Conservation (phyloP, 1,140 invertebrate genomes). For the Drosophila gunungcola region DNA sequence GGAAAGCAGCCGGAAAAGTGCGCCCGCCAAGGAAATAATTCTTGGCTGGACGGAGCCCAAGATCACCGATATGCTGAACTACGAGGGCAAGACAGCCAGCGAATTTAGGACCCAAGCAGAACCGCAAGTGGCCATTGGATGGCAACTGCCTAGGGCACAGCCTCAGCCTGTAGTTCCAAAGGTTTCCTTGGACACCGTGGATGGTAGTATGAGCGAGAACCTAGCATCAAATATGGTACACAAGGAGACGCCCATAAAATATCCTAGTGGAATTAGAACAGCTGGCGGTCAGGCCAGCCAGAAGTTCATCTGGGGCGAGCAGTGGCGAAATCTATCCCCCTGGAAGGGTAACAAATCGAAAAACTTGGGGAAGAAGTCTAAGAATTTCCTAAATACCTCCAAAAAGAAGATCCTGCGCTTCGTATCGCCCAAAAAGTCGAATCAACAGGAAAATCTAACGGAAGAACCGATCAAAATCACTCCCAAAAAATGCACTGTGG, state of each 20-base stretch:
- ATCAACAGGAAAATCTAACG: constrained; percentile 20
- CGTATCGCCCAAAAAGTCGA: constrained; percentile 75
- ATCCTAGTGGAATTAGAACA: constrained; percentile 18
- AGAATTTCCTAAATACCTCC: constrained; percentile 69
- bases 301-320: constrained; percentile 77
- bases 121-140: constrained; percentile 71
- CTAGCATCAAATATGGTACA: constrained; percentile 67
- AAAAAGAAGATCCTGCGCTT: constrained; percentile 79
- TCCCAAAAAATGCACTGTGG: constrained; percentile 57
- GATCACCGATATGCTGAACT: constrained; percentile 76
- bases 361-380: constrained; percentile 55
- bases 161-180: constrained; percentile 51
- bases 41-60: constrained; percentile 74
- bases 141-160: constrained; percentile 49
- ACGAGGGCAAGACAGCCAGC: constrained; percentile 45
- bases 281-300: constrained; percentile 43
- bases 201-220: constrained; percentile 66
- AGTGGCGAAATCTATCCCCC: constrained; percentile 69
- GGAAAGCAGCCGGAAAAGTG: constrained; percentile 26
- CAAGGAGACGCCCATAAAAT: constrained; percentile 76
- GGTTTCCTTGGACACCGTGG: constrained; percentile 74
- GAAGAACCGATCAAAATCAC: not conserved
- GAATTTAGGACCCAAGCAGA: constrained; percentile 55
- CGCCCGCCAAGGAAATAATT: constrained; percentile 54
- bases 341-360: constrained; percentile 53